These are phyloP conservation scores for Paramacrobiotus metropolitanus DNA, from an alignment of 1,140 invertebrate species.

Conservation along the genomic window DNA sequence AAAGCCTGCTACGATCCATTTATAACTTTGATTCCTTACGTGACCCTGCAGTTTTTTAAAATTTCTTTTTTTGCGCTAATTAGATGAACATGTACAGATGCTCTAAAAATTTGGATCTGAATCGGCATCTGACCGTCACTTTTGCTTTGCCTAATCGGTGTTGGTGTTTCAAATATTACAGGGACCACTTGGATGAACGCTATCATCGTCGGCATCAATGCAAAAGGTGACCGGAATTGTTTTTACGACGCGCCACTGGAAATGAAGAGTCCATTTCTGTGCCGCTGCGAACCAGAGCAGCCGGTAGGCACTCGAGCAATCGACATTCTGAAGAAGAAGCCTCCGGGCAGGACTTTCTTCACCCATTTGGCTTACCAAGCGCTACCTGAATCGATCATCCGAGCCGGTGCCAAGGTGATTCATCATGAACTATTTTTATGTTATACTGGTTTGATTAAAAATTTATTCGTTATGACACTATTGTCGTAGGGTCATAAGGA, in stretches of 20 bases:
- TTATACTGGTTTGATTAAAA: neutral
- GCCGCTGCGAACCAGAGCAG: neutral
- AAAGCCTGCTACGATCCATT: too few species aligned
- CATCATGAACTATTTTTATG: neutral
- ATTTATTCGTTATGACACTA: neutral
- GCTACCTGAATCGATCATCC: neutral
- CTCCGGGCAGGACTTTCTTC: neutral
- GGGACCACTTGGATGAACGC: conserved; percentile 2
- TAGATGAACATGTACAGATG: too few species aligned
- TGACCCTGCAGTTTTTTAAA: neutral
- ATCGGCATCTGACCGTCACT: too few species aligned
- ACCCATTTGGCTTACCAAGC: conserved; percentile 2
- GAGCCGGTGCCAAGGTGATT: neutral
- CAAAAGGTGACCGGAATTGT: neutral
- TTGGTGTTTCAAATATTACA: too few species aligned
- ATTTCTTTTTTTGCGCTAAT: neutral
- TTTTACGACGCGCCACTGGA: neutral
- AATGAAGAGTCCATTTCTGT: conserved; percentile 2
- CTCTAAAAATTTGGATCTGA: too few species aligned
- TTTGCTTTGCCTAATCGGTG: too few species aligned
- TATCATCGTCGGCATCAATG: neutral
- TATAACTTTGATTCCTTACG: neutral
- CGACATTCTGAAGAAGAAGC: neutral
- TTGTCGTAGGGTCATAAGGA: too few species aligned
- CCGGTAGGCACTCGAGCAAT: neutral